Conservation (phyloP, 2,797 vertebrate genomes). For the Pseudomugil tenellus region DNA sequence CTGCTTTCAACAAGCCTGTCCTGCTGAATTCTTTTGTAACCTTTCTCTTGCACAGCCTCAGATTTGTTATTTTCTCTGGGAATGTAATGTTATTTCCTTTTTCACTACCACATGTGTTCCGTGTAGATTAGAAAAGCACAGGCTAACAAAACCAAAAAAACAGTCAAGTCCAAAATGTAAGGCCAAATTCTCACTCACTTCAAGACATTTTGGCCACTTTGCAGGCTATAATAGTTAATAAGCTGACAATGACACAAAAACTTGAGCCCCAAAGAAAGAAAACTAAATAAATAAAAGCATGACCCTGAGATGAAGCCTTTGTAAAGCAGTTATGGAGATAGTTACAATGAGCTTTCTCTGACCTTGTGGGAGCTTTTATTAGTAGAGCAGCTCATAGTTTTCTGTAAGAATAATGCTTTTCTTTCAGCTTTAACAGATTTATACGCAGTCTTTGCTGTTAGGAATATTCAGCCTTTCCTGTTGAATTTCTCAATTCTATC, state of each 20-base stretch:
- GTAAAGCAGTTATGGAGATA: constrained; percentile 55
- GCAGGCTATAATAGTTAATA: constrained; percentile 70
- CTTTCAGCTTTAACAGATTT: constrained; percentile 70
- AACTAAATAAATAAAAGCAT: constrained; percentile 35
- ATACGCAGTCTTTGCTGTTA: constrained; percentile 76
- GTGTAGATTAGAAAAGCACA: constrained; percentile 59
- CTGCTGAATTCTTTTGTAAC: constrained; percentile 52
- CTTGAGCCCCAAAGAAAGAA: constrained; percentile 39
- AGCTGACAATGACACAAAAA: constrained; percentile 71
- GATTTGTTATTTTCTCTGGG: constrained; percentile 64
- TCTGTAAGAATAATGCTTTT: constrained; percentile 78
- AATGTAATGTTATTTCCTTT: constrained; percentile 58
- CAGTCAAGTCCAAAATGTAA: constrained; percentile 57
- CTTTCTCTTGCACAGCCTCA: constrained; percentile 55
- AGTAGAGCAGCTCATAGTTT: constrained; percentile 68
- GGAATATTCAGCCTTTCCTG: constrained; percentile 50
- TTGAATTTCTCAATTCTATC: constrained; percentile 56
- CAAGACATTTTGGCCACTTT: constrained; percentile 52
- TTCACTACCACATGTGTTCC: constrained; percentile 37
- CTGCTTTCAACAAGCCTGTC: constrained; percentile 62
- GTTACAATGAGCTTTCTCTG: constrained; percentile 51
- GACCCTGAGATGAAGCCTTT: constrained; percentile 48
- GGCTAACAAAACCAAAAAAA: constrained; percentile 58
- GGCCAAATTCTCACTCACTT: constrained; percentile 59
- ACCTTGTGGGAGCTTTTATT: constrained; percentile 68